Base-by-base conservation (phyloP, 2,888 invertebrate genomes). In the Drosophila colorata region DNA sequence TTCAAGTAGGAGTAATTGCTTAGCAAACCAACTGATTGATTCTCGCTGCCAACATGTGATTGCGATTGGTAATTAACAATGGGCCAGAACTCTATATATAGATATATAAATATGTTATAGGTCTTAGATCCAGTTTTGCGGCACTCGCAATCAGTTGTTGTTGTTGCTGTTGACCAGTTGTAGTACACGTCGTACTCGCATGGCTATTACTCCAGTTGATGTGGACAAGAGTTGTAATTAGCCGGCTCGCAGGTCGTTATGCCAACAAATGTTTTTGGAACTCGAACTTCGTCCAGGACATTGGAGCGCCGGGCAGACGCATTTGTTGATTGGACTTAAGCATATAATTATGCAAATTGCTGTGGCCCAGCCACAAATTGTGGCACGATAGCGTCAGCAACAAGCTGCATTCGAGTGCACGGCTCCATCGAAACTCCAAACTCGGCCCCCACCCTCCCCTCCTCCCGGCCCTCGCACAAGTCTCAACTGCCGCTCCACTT, bases 291-390 rank as follows among this genome's bases (percentile, higher is more conserved):
- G 41, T 20, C 55, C 5, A 33, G 9, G n/a, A 47, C n/a, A 74
- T 67, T 20, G 4, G 20, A 4, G 3, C 3, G 20, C 20, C 9
- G 69, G 5, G 25, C 23, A 8, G n/a, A 56, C 51, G 71, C 70
- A 79, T 79, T 53, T 48, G 52, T 57, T 75, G 80, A 74, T 79
- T 74, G 55, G 49, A 44, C 23, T 57, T 56, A 35, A 44, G 79
- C 60, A 69, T 60, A 61, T 74, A 56, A 74, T 78, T 74, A 49
- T 20, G 37, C 48, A 40, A 68, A 69, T 49, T 69, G 48, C 65
- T 31, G 40, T 6, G 13, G 31, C 31, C 14, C 20, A 31, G 52
- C 31, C 20, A 16, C 11, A 23, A 51, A 2, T 25, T 38, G 35
- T 13, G 44, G 20, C 44, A 55, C 35, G 9, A 20, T 9, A 16